Evolutionary conservation across 92 coral and sea anemone species (phyloP).

Genomic region (Plumapathes pennacea): DNA sequence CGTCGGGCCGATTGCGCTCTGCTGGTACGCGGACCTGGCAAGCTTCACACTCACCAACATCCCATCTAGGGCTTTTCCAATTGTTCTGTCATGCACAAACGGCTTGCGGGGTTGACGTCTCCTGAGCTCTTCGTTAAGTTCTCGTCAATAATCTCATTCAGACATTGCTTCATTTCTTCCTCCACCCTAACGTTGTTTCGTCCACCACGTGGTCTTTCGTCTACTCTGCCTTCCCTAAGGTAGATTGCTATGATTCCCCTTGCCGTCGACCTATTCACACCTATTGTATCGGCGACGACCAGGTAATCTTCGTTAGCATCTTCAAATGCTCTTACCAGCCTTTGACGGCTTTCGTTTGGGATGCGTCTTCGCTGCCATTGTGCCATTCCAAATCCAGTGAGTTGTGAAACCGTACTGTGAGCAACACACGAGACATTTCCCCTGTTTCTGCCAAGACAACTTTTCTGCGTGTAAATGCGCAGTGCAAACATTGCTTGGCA

Average conservation of each 20-base stretch:
- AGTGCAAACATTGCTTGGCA: too few relatives aligned
- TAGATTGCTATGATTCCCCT: constrained; percentile 29
- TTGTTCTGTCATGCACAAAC: constrained; percentile 20
- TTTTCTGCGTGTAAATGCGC: too few relatives aligned
- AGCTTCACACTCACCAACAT: too few relatives aligned
- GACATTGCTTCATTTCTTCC: constrained; percentile 57
- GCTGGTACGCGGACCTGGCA: too few relatives aligned
- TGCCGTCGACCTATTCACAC: constrained; percentile 18
- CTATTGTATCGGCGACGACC: constrained; percentile 26
- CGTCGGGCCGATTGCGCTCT: constrained; percentile 40
- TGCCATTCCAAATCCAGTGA: too few relatives aligned
- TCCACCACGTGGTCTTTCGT: constrained; percentile 36
- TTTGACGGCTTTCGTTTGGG: too few relatives aligned
- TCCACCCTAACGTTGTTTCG: constrained; percentile 46
- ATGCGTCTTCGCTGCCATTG: too few relatives aligned
- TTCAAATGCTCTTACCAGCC: constrained; percentile 39
- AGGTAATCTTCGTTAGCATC: constrained; percentile 32
- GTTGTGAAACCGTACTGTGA: too few relatives aligned
- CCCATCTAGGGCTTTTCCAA: constrained; percentile 37
- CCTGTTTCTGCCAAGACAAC: too few relatives aligned
- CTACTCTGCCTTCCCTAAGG: constrained; percentile 30
- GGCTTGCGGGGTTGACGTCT: constrained; percentile 42
- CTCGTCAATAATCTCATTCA: constrained; percentile 47
- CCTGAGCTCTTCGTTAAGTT: constrained; percentile 47
- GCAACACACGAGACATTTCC: too few relatives aligned